These are phyloP conservation scores for Scaptodrosophila latifasciaeformis DNA, from an alignment of 2,888 invertebrate species.

Conservation along the genomic window DNA sequence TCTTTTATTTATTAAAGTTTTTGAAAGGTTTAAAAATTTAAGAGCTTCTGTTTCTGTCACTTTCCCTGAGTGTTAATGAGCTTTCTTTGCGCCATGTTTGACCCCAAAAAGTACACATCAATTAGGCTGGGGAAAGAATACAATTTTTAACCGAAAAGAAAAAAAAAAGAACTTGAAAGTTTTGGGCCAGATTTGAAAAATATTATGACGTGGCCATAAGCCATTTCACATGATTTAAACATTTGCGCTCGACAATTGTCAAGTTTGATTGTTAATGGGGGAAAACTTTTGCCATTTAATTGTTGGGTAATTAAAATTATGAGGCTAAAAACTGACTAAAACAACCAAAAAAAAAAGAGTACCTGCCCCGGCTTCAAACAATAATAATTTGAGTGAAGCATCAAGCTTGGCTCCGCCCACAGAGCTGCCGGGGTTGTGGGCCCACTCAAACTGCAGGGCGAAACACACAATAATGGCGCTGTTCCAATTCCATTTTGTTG, in stretches of 20 bases:
- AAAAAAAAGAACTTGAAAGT: too few relatives aligned
- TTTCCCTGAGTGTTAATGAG: too few relatives aligned
- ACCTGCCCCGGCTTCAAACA: too few relatives aligned
- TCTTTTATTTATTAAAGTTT: too few relatives aligned
- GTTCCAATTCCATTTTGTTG: constrained; percentile 57
- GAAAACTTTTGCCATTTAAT: constrained; percentile 52
- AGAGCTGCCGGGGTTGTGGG: constrained; percentile 26
- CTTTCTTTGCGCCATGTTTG: too few relatives aligned
- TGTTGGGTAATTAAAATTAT: constrained; percentile 41
- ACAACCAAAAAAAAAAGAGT: too few relatives aligned
- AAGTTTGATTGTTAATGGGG: constrained; percentile 58
- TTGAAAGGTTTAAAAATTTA: too few relatives aligned
- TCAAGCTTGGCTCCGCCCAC: constrained; percentile 52
- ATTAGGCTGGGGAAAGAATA: too few relatives aligned
- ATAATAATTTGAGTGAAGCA: too few relatives aligned
- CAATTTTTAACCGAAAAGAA: too few relatives aligned
- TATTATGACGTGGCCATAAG: constrained; percentile 30
- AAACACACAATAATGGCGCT: constrained; percentile 30
- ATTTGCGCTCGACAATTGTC: constrained; percentile 47
- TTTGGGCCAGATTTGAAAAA: not conserved
- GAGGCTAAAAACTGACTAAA: constrained; percentile 11
- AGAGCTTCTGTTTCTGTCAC: too few relatives aligned
- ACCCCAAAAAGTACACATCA: too few relatives aligned
- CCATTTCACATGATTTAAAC: constrained; percentile 24
- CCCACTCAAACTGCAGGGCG: constrained; percentile 19